phyloP scores from a whole-genome alignment of 2,888 invertebrate species.

The Tanypteryx hageni region DNA sequence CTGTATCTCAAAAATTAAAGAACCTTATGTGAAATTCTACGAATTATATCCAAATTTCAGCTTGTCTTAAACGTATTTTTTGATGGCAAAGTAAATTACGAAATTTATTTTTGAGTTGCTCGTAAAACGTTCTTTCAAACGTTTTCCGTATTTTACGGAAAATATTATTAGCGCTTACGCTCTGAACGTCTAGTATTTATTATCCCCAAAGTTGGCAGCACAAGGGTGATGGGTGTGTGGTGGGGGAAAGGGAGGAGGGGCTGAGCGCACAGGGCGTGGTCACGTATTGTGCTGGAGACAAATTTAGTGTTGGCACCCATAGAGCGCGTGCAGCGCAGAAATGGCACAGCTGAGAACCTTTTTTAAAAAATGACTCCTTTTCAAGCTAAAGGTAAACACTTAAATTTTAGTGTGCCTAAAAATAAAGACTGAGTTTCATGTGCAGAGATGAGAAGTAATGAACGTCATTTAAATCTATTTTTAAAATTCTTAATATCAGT shows the following conservation, averaged over 20 bases:
- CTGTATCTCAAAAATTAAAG: too few relatives aligned
- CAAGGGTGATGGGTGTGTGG: neutral
- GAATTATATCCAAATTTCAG: too few relatives aligned
- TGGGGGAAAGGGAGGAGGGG: neutral
- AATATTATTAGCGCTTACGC: neutral
- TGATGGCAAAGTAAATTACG: too few relatives aligned
- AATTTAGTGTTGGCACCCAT: constrained; percentile 8
- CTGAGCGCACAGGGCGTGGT: neutral
- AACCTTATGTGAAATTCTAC: too few relatives aligned
- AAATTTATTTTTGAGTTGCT: too few relatives aligned
- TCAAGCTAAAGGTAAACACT: neutral
- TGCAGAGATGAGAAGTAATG: neutral
- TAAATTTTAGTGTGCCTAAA: neutral
- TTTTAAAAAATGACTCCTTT: neutral
- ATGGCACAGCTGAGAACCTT: neutral
- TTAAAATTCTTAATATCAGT: neutral
- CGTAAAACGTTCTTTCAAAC: too few relatives aligned
- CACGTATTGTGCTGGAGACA: neutral
- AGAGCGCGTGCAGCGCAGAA: neutral
- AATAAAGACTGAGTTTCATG: constrained; percentile 12
- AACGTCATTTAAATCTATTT: constrained; percentile 7
- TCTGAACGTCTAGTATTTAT: neutral
- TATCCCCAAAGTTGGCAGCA: neutral
- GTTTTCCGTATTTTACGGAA: too few relatives aligned
- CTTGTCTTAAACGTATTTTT: too few relatives aligned